Percentiles rank a stretch among this genome's conserved stretches.
These are phyloP conservation scores for Furcifer pardalis DNA, from an alignment of 2,797 vertebrate genomes.

Conservation along the genomic window DNA sequence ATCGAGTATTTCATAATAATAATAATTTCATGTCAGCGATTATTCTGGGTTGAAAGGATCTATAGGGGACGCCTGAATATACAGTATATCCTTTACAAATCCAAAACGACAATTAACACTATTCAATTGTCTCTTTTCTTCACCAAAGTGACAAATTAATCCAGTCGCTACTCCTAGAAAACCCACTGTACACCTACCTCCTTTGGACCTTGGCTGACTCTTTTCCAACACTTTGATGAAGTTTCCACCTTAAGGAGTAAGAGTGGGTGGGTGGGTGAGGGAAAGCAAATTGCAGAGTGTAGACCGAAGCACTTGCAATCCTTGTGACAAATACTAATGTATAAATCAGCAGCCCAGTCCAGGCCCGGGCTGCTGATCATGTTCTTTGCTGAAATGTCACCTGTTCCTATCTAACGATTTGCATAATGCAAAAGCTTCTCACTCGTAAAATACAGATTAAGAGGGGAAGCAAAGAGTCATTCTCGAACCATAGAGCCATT, in stretches of 20 bases:
- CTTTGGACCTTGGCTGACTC: not conserved
- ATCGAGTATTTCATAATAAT: not conserved
- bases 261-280: slow-evolving; percentile 47
- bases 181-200: not conserved
- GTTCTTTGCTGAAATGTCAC: slow-evolving; percentile 99
- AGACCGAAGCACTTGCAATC: slow-evolving; percentile 83
- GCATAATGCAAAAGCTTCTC: slow-evolving; percentile 99
- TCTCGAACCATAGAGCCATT: slow-evolving; percentile 94
- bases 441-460: slow-evolving; percentile 99
- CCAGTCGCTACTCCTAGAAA: not conserved
- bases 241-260: slow-evolving; percentile 87
- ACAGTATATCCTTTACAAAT: not conserved
- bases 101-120: not conserved
- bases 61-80: no score
- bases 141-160: not conserved
- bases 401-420: slow-evolving; percentile 99
- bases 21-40: no score
- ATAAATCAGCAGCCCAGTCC: slow-evolving; percentile 95
- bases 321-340: slow-evolving; percentile 99
- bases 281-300: slow-evolving; percentile 78
- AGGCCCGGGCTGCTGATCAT: slow-evolving; percentile 89
- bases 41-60: no score
- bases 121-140: not conserved
- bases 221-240: slow-evolving; percentile 56
- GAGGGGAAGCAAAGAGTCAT: slow-evolving; percentile 91